phyloP scores from a whole-genome alignment of 2,888 invertebrate genomes.

The Apotomis betuletana region DNA sequence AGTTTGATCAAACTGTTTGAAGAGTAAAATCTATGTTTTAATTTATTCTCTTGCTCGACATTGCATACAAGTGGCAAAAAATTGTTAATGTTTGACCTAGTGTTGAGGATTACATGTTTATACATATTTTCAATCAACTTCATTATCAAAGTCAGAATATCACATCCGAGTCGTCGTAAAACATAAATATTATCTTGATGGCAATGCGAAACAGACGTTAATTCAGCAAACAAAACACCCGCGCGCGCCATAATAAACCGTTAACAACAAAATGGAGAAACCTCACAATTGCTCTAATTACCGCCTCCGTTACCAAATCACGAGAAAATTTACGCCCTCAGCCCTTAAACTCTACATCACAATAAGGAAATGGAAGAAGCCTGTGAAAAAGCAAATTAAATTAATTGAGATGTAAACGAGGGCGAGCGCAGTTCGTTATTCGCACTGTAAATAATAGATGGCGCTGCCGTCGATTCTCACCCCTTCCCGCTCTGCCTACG shows the following conservation, averaged over 20 bases:
- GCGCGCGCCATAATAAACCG: conserved; percentile 68
- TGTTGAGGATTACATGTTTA: too few species aligned
- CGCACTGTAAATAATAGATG: conserved; percentile 76
- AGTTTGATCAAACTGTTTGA: too few species aligned
- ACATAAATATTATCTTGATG: conserved; percentile 39
- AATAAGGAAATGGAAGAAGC: conserved; percentile 79
- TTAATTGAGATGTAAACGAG: conserved; percentile 82
- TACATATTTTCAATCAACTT: background rate
- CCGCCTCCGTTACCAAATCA: conserved; percentile 79
- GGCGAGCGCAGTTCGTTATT: conserved; percentile 60
- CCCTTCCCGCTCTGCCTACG: conserved; percentile 57
- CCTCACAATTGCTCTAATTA: conserved; percentile 80
- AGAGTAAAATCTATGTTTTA: too few species aligned
- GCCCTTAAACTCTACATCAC: conserved; percentile 68
- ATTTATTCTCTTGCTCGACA: too few species aligned
- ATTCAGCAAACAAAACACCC: conserved; percentile 63
- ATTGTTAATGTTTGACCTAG: too few species aligned
- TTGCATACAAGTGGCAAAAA: too few species aligned
- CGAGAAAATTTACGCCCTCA: conserved; percentile 79
- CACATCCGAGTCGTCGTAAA: background rate
- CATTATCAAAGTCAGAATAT: background rate
- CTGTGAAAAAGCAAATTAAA: conserved; percentile 82
- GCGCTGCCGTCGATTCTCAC: conserved; percentile 63
- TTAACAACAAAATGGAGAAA: conserved; percentile 78
- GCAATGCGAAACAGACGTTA: conserved; percentile 55